A percentile compares a stretch with the other conserved stretches of the same genome.
phyloP scores from a whole-genome alignment of 1,140 invertebrate genomes.

The Periplaneta americana region DNA sequence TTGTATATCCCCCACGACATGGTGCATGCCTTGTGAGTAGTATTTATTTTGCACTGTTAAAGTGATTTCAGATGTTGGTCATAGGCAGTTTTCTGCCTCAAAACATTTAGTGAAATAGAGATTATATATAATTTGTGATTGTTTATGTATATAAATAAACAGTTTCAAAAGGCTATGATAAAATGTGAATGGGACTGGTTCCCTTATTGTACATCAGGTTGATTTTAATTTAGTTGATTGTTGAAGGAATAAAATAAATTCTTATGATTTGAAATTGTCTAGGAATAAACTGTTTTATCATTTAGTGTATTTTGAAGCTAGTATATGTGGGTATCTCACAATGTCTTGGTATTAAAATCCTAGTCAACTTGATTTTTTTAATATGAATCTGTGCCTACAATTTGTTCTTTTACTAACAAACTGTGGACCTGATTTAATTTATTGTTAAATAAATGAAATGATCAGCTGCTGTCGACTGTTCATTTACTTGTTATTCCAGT shows the following conservation, averaged over 20 bases:
- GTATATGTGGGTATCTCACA: background rate
- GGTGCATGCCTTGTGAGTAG: background rate
- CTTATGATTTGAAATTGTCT: background rate
- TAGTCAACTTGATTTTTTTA: background rate
- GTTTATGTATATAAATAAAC: background rate
- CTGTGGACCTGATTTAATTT: background rate
- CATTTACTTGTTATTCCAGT: too few relatives aligned
- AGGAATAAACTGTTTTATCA: background rate
- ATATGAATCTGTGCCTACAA: background rate
- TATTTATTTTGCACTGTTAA: background rate
- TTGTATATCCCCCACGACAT: background rate
- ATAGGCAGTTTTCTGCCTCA: background rate
- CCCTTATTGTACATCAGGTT: too few relatives aligned
- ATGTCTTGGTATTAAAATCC: background rate
- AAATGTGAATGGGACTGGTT: background rate
- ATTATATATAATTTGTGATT: background rate
- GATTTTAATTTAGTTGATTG: too few relatives aligned
- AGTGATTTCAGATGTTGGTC: background rate
- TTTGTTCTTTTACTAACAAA: background rate
- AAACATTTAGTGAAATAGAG: background rate
- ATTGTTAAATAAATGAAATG: background rate
- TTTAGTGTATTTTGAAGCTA: background rate
- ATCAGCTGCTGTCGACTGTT: too few relatives aligned
- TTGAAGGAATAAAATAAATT: background rate
- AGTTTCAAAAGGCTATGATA: background rate